These are phyloP conservation scores for Pseudopodoces humilis DNA, from an alignment of 2,113 vertebrate species.

Conservation along the genomic window DNA sequence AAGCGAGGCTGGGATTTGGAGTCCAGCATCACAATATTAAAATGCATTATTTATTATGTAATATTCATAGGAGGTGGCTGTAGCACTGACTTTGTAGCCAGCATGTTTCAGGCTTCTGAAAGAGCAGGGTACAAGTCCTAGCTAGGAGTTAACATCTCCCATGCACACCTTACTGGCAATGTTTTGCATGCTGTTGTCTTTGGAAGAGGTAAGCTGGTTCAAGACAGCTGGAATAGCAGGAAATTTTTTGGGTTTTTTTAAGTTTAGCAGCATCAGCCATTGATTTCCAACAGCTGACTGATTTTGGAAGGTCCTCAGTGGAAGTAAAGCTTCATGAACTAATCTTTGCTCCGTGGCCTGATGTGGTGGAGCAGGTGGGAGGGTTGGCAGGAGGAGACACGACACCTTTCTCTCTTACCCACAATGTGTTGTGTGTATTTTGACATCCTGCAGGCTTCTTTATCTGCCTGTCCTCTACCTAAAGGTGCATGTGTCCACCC, in stretches of 20 bases:
- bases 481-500: neutral
- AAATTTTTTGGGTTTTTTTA: neutral
- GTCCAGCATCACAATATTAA: neutral
- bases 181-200: neutral
- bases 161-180: neutral
- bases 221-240: neutral
- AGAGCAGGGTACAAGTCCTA: neutral
- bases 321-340: neutral
- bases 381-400: fast-evolving
- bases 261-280: neutral
- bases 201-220: neutral
- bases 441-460: neutral
- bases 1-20: neutral
- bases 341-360: neutral
- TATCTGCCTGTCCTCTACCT: neutral
- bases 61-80: neutral
- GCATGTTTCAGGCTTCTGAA: neutral
- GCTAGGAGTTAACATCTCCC: neutral
- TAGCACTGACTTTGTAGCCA: neutral
- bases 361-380: neutral
- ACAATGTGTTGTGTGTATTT: neutral
- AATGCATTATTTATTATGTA: slow-evolving; percentile 19
- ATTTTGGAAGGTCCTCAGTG: neutral
- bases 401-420: neutral
- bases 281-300: neutral